Evolutionary conservation across 2,113 vertebrate genomes (phyloP), one percentile per base, ranked within the genome.

Genomic region (Trochalopteron elliotii): DNA sequence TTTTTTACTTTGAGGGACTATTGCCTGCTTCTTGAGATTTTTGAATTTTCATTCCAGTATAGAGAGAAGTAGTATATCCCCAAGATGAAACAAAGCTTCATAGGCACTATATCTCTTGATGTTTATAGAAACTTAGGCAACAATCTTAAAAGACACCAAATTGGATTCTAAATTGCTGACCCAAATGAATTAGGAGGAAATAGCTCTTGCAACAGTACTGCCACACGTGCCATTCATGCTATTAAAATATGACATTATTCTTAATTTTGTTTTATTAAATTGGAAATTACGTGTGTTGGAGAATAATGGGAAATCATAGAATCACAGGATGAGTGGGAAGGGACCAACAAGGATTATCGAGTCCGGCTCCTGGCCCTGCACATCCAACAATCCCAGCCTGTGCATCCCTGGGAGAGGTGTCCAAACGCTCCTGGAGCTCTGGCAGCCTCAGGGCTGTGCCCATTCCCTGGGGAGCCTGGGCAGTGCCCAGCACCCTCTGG

Each of bases 61-160:
- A 56, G 56, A 83, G 80, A 76, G 90, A 70, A 83, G 85, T 75
- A 71, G 55, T 88, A 64, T 74, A 90, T 91, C 1, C 4, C 82
- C 88, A 37, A 92, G 88, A 96, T 94, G 79, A 95, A 96, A 96
- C 60, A 91, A 95, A 93, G 64, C 82, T 92, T 96, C 93, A 95
- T 53, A 77, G 83, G 50, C 50, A 84, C 94, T 60, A 31, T 75
- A 75, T 78, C 85, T 83, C 92, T 81, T 96, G 75, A 80, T 74
- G 71, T 83, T 93, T 77, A 90, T 37, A 63, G 52, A 91, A 90
- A 61, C 68, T 89, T 95, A 80, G 71, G 87, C 71, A 93, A 79
- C 44, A 68, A 79, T 87, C 65, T 85, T 67, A 56, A 79, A 80
- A 86, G 57, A 75, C 72, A 35, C 40, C 2, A 45, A 83, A 91